Conservation (phyloP, 2,888 invertebrate genomes). For the Caenorhabditis sinica region DNA sequence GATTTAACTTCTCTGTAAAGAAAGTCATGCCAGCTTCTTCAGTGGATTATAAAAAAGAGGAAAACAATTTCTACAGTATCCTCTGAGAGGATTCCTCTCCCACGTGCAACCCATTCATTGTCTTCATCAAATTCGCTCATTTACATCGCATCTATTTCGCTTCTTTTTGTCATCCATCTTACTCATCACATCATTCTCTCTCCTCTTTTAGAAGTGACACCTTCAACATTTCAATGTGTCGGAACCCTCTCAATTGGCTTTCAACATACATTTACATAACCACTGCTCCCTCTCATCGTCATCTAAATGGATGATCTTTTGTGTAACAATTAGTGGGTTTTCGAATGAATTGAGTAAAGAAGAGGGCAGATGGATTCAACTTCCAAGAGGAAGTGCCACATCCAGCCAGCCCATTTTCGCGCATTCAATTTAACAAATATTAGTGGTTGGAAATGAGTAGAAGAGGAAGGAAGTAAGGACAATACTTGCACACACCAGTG, state of each 20-base stretch:
- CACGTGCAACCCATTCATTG: conserved; percentile 23
- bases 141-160: conserved; percentile 24
- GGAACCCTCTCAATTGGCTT: conserved; percentile 2
- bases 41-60: too few species aligned
- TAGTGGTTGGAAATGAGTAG: conserved; percentile 10
- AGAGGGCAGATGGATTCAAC: conserved; percentile 42
- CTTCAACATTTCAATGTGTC: conserved; percentile 25
- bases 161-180: conserved; percentile 45
- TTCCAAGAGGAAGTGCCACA: conserved; percentile 7
- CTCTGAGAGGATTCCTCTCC: conserved; percentile 4
- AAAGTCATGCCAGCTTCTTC: too few species aligned
- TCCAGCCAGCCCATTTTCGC: conserved; percentile 37
- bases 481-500: conserved; percentile 56
- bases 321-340: conserved; percentile 49
- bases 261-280: conserved; percentile 40
- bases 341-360: too few species aligned
- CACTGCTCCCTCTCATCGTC: conserved; percentile 11
- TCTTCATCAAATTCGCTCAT: conserved; percentile 13
- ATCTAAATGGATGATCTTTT: conserved; percentile 56
- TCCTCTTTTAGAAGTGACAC: conserved; percentile 15
- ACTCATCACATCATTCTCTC: conserved; percentile 3
- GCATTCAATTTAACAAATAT: conserved; percentile 58
- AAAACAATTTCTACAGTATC: too few species aligned
- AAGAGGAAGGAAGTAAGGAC: conserved; percentile 24
- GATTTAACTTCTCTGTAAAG: too few species aligned